A percentile compares a stretch with the other conserved stretches of the same genome.
Conservation (phyloP, 2,797 vertebrate species). For the Poecilia velifera region DNA sequence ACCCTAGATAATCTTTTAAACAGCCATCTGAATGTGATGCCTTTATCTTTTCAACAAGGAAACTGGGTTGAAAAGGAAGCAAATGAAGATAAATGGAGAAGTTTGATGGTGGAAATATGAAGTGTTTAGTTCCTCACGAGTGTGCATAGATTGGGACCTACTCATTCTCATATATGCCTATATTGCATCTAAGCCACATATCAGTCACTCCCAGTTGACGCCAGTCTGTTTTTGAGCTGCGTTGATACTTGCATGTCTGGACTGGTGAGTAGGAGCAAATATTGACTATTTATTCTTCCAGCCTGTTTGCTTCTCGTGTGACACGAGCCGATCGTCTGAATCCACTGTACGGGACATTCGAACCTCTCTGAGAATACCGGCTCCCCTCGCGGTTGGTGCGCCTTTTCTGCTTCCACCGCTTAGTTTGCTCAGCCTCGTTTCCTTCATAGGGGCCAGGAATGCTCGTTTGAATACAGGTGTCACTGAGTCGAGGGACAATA, state of each 20-base stretch:
- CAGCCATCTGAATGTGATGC: background rate
- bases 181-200: too few relatives aligned
- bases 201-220: background rate
- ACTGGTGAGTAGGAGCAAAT: constrained; percentile 7
- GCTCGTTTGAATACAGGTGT: constrained; percentile 21
- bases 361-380: too few relatives aligned
- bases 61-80: background rate
- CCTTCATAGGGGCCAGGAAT: constrained; percentile 3
- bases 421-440: constrained; percentile 27
- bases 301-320: background rate
- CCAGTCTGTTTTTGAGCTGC: background rate
- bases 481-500: constrained; percentile 15
- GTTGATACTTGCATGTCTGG: background rate
- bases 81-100: background rate
- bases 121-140: background rate
- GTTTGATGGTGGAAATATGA: background rate
- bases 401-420: background rate
- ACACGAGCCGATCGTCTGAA: background rate
- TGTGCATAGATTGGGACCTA: background rate
- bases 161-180: background rate
- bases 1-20: background rate
- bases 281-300: background rate
- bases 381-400: background rate
- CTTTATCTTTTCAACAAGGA: background rate
- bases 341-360: background rate